phyloP scores from a whole-genome alignment of 2,797 vertebrate genomes.

The Potorous gilbertii region DNA sequence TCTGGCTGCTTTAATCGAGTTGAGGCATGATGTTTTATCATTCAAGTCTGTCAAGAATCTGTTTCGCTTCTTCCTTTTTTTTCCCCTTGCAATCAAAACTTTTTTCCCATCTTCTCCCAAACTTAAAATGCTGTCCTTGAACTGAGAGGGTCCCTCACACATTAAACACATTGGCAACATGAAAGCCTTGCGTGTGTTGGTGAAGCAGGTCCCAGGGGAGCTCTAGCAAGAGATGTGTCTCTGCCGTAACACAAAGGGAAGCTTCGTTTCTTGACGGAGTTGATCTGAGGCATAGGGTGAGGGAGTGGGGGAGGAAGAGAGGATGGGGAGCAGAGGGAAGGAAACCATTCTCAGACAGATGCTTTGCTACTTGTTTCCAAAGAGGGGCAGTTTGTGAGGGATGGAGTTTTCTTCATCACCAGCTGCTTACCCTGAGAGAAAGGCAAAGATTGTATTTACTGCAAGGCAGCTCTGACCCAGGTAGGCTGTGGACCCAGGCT shows the following conservation, averaged over 20 bases:
- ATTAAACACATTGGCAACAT: slow-evolving; percentile 69
- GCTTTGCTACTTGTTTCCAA: background rate
- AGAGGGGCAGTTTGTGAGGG: background rate
- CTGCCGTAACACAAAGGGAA: slow-evolving; percentile 73
- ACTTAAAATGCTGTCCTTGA: slow-evolving; percentile 80
- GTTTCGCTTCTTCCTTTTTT: slow-evolving; percentile 48
- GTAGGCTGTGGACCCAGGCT: background rate
- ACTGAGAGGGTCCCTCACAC: slow-evolving; percentile 50
- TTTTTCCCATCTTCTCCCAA: slow-evolving; percentile 62
- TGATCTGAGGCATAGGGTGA: slow-evolving; percentile 53
- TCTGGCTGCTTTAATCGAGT: slow-evolving; percentile 46
- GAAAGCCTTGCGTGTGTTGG: slow-evolving; percentile 63
- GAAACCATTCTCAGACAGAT: slow-evolving; percentile 27
- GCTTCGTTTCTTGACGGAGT: slow-evolving; percentile 70
- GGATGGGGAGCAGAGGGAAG: slow-evolving; percentile 13
- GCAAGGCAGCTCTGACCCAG: background rate
- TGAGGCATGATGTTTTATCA: slow-evolving; percentile 71
- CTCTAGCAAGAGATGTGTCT: slow-evolving; percentile 19
- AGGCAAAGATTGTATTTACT: background rate
- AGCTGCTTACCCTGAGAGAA: background rate
- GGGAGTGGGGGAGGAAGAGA: slow-evolving; percentile 16
- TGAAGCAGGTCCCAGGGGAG: slow-evolving; percentile 62
- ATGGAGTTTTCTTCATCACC: background rate
- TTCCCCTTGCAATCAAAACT: slow-evolving; percentile 67
- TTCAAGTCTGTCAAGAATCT: slow-evolving; percentile 75